Base-by-base conservation (phyloP, 2,797 vertebrate species). In the Hemitrygon akajei region DNA sequence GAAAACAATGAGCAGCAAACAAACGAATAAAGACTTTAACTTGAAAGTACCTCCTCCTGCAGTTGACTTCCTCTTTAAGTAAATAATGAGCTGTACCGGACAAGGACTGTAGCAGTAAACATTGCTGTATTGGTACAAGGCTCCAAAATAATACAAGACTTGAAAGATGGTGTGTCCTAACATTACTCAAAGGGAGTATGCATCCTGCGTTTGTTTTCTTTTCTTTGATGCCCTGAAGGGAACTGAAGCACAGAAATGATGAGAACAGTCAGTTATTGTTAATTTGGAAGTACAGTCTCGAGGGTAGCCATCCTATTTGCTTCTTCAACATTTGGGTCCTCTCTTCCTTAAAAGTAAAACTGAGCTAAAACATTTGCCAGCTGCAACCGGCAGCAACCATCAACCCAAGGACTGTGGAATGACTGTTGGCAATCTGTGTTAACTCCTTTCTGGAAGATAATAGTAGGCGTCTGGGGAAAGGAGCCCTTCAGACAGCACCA, bases 401-500 rank as follows among this genome's bases (percentile, higher is more conserved):
- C 86, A 89, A 69, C 60, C 34, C 34, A 89, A 89, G 86, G 18
- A 37, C 66, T 89, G 60, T 66, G 86, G 60, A 69, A 89, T 89
- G 86, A 89, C 34, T 69, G n/a, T 58, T 76, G 69, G 91, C 91
- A 93, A 93, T 93, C 91, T 93, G 91, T 76, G 71, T 93, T 93
- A 93, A 93, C 91, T 93, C 91, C 71, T 76, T 76, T 93, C 69
- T 93, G 40, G 71, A 76, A 27, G 71, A 93, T 93, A 93, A 93
- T 93, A 37, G 89, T 66, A 75, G 91, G 56, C 47, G 69, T 93
- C 71, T 93, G 37, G 37, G 91, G 40, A 76, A 75, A 93, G 91
- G 95, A 95, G 94, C 95, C 94, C 94, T 96, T 95, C 94, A 94
- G 95, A 0, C 0, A 95, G 95, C 95, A 94, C 94, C 94, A 95